Evolutionary conservation across 1,140 invertebrate genomes (phyloP).

Genomic region (Drosophila guanche): DNA sequence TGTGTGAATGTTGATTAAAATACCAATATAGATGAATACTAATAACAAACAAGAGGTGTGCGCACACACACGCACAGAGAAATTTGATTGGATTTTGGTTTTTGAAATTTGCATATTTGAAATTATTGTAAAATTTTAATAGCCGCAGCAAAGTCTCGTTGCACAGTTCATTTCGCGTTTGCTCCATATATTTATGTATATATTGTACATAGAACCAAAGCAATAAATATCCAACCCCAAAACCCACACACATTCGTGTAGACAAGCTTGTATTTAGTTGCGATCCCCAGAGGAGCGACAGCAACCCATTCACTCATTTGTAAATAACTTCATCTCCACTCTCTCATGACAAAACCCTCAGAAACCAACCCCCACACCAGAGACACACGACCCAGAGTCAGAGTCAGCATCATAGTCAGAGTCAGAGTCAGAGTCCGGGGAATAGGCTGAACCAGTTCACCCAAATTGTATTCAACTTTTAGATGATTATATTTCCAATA

Average conservation of each 20-base stretch:
- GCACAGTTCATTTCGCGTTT: constrained; percentile 53
- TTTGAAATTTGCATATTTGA: constrained; percentile 73
- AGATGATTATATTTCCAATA: constrained; percentile 46
- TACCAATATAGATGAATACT: constrained; percentile 42
- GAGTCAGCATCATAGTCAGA: neutral
- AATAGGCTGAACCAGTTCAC: constrained; percentile 33
- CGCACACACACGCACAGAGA: constrained; percentile 34
- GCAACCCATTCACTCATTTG: constrained; percentile 63
- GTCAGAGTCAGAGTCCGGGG: constrained; percentile 9
- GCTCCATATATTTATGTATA: constrained; percentile 56
- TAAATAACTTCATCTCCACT: constrained; percentile 73
- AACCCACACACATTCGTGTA: constrained; percentile 62
- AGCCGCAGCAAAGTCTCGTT: constrained; percentile 58
- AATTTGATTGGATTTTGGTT: constrained; percentile 73
- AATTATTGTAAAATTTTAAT: constrained; percentile 58
- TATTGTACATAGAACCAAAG: constrained; percentile 39
- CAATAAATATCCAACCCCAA: constrained; percentile 36
- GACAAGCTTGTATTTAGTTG: constrained; percentile 59
- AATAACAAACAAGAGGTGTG: constrained; percentile 42
- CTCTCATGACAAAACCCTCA: constrained; percentile 41
- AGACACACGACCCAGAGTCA: constrained; percentile 19
- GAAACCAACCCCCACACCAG: constrained; percentile 1
- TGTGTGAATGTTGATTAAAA: constrained; percentile 27
- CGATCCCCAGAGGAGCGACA: constrained; percentile 48
- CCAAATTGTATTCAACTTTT: constrained; percentile 29